Evolutionary conservation across 1,140 invertebrate genomes (phyloP).

Genomic region (Eumeta japonica): DNA sequence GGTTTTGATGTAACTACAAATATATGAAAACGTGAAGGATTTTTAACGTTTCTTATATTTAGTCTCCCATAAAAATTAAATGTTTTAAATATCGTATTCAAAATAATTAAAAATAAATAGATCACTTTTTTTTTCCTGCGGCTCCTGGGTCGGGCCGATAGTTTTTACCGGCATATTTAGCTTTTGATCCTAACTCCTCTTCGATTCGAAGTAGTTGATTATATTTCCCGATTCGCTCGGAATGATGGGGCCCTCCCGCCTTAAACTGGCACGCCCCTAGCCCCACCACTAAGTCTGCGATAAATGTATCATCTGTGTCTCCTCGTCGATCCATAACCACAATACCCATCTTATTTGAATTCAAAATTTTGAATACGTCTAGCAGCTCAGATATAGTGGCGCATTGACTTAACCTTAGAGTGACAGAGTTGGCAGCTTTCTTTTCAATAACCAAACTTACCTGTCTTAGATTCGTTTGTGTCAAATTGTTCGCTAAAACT

Average conservation of each 20-base stretch:
- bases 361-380: slow-evolving; percentile 84
- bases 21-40: too few species aligned
- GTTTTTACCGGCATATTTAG: slow-evolving; percentile 90
- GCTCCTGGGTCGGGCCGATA: too few species aligned
- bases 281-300: slow-evolving; percentile 97
- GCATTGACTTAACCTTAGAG: slow-evolving; percentile 98
- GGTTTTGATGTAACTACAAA: too few species aligned
- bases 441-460: slow-evolving; percentile 92
- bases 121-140: too few species aligned
- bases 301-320: slow-evolving; percentile 97
- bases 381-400: slow-evolving; percentile 95
- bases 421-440: slow-evolving; percentile 90
- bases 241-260: slow-evolving; percentile 94
- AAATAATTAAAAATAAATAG: too few species aligned
- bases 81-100: too few species aligned
- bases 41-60: too few species aligned
- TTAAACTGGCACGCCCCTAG: slow-evolving; percentile 96
- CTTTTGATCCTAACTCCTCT: slow-evolving; percentile 86
- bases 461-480: slow-evolving; percentile 79
- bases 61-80: too few species aligned
- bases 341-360: slow-evolving; percentile 90
- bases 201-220: slow-evolving; percentile 98
- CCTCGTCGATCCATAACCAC: slow-evolving; percentile 90
- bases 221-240: slow-evolving; percentile 96
- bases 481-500: slow-evolving; percentile 92